Percentiles rank a stretch among this genome's conserved stretches.
Evolutionary conservation across 2,797 vertebrate genomes (phyloP).

Genomic region (Enteromius anoplus): DNA sequence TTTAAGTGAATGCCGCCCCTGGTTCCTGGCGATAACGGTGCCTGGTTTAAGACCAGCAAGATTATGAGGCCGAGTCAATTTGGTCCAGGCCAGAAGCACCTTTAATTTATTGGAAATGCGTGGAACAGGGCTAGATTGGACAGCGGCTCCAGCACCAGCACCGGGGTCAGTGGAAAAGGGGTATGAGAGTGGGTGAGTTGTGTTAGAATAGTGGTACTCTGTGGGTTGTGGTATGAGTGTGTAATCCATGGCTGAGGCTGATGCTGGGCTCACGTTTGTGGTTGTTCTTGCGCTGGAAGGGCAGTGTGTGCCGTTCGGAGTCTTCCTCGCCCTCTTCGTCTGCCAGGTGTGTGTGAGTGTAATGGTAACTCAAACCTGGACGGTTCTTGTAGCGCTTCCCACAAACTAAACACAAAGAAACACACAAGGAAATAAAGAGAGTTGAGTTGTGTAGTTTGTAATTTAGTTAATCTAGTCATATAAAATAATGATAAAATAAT

Average conservation of each 20-base stretch:
- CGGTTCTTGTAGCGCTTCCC: constrained; percentile 94
- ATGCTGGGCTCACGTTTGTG: constrained; percentile 85
- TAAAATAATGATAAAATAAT: no score
- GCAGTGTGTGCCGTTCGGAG: constrained; percentile 88
- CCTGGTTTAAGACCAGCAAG: constrained; percentile 27
- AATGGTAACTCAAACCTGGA: constrained; percentile 94
- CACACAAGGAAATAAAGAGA: not conserved
- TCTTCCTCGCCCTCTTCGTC: constrained; percentile 94
- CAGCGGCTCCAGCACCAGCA: constrained; percentile 38
- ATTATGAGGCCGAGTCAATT: constrained; percentile 25
- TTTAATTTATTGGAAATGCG: constrained; percentile 20
- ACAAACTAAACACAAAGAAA: constrained; percentile 70
- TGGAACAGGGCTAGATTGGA: constrained; percentile 3
- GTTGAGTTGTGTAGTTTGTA: no score
- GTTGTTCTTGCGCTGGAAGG: constrained; percentile 95
- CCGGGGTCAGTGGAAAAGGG: constrained; percentile 42
- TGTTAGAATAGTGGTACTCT: constrained; percentile 48
- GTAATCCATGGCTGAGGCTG: constrained; percentile 43
- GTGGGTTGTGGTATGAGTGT: constrained; percentile 45
- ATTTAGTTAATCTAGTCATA: not conserved
- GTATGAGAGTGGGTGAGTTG: constrained; percentile 24
- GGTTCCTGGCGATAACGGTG: constrained; percentile 8
- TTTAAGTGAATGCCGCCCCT: constrained; percentile 22
- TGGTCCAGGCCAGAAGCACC: constrained; percentile 10
- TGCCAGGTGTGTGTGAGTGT: constrained; percentile 94